Percentiles rank a stretch among this genome's conserved stretches.
Evolutionary conservation across 2,797 vertebrate species (phyloP).

Genomic region (Tiaroga cobitis): DNA sequence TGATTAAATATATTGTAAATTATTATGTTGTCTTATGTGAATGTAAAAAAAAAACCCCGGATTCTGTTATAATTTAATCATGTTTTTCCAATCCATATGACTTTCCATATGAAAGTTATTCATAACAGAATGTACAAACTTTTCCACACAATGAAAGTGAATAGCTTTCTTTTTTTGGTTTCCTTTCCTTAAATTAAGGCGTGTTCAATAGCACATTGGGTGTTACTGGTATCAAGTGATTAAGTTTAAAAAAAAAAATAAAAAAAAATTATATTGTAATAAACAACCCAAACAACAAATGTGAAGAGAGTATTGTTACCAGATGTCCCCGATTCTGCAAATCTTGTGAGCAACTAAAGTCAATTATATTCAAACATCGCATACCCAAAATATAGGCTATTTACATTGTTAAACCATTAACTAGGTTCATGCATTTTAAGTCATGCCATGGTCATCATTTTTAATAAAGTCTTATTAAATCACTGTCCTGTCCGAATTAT

Average conservation of each 20-base stretch:
- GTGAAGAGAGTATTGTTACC: not conserved
- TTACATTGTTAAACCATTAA: not conserved
- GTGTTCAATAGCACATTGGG: not conserved
- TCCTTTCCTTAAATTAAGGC: not conserved
- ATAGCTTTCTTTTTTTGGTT: not conserved
- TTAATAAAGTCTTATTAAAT: not conserved
- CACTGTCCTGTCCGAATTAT: slow-evolving; percentile 1
- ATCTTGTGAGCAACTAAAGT: not conserved
- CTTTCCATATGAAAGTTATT: not conserved
- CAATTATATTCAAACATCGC: not conserved
- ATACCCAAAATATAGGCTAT: not conserved
- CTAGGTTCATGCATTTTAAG: not conserved
- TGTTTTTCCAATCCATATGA: not conserved
- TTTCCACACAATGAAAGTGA: not conserved
- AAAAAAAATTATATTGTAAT: too few species aligned
- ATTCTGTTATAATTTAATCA: too few species aligned
- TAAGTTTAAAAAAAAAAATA: too few species aligned
- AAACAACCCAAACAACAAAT: not conserved
- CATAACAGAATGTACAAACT: not conserved
- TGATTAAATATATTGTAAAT: not conserved
- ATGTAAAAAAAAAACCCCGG: too few species aligned
- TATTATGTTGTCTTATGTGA: not conserved
- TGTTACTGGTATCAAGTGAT: not conserved
- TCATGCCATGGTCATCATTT: not conserved
- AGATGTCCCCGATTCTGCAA: not conserved